phyloP scores from a whole-genome alignment of 1,140 invertebrate genomes.

The Marisa cornuarietis region DNA sequence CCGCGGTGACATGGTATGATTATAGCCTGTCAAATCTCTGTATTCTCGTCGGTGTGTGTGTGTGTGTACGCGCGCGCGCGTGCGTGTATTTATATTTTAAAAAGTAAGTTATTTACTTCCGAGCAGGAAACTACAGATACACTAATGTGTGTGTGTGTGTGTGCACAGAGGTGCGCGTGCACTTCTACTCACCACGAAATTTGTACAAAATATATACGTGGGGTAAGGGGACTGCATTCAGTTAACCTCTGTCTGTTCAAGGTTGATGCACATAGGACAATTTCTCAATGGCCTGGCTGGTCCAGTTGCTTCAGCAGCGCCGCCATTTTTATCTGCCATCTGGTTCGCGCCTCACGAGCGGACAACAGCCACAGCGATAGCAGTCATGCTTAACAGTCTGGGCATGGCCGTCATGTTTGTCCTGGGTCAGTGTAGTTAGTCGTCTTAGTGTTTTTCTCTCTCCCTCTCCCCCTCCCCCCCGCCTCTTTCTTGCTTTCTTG shows the following conservation, averaged over 20 bases:
- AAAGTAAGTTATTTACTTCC: too few species aligned
- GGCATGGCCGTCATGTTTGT: not conserved
- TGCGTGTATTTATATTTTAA: not conserved
- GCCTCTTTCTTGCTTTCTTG: constrained; percentile 4
- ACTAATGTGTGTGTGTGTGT: not conserved
- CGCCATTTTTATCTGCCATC: constrained; percentile 53
- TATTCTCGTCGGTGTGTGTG: not conserved
- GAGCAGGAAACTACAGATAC: too few species aligned
- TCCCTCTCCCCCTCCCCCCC: not conserved
- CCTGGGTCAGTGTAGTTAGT: not conserved
- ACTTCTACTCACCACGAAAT: not conserved
- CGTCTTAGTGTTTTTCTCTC: too few species aligned
- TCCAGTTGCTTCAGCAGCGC: constrained; percentile 53
- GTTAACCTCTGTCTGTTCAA: constrained; percentile 10
- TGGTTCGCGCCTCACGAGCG: constrained; percentile 62
- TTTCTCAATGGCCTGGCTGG: constrained; percentile 59
- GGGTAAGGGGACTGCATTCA: not conserved
- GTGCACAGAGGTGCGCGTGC: too few species aligned
- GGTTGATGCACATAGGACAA: constrained; percentile 51
- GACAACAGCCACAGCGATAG: constrained; percentile 53
- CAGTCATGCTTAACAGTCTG: not conserved
- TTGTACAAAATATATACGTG: not conserved
- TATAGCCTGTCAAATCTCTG: not conserved
- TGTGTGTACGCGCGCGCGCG: not conserved
- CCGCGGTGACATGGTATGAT: constrained; percentile 31